Conservation (phyloP, 2,888 invertebrate genomes). For the Dilophus febrilis region DNA sequence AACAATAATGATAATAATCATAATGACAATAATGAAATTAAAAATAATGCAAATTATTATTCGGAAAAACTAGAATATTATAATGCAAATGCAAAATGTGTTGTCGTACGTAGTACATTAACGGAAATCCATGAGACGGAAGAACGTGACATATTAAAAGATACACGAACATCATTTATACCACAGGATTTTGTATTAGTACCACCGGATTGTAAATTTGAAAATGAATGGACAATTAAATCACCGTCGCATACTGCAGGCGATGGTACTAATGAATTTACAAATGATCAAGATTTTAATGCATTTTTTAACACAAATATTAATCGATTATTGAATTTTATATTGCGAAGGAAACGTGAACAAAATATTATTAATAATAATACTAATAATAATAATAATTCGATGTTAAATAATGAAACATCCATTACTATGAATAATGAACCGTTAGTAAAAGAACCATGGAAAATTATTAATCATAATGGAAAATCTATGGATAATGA, state of each 20-base stretch:
- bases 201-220: conserved; percentile 23
- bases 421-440: no score
- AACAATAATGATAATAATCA: no score
- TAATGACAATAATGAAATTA: no score
- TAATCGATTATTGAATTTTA: not conserved
- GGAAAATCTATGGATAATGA: no score
- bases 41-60: conserved; percentile 7
- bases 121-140: conserved; percentile 29
- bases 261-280: not conserved
- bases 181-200: conserved; percentile 34
- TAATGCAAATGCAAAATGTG: conserved; percentile 16
- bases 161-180: conserved; percentile 44
- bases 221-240: conserved; percentile 12
- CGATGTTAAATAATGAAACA: not conserved
- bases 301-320: not conserved
- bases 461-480: not conserved
- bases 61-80: not conserved
- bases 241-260: not conserved
- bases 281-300: not conserved
- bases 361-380: no score
- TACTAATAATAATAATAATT: not conserved
- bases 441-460: not conserved
- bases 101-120: conserved; percentile 20
- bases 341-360: not conserved
- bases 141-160: conserved; percentile 40